Evolutionary conservation across 2,113 vertebrate genomes (phyloP), one percentile per base, ranked within the genome.

Genomic region (Oreochromis tanganicae): DNA sequence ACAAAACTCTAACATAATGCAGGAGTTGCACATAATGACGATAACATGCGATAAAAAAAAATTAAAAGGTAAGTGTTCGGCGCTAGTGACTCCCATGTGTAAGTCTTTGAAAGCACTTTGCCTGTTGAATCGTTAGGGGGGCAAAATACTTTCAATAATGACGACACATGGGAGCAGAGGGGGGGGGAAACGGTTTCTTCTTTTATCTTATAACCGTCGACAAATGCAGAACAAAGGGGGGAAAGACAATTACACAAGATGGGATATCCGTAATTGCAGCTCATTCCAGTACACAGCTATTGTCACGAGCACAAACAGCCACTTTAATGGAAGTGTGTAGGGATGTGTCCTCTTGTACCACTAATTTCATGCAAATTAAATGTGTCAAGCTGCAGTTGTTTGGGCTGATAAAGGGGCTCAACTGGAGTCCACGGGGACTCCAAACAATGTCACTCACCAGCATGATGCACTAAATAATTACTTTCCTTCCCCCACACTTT

Each of bases 341-440:
- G 85, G 83, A 92, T 89, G 84, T 91, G 83, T 88, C 85, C 87
- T 87, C 85, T 83, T 91, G 80, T 90, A 38, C 29, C 21, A 27
- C n/a, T 88, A 87, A 92, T 93, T 93, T 85, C 50, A 92, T 88
- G 87, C 81, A 88, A 93, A 94, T 93, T 84, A 86, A 85, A 91
- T 84, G 89, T 81, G 89, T 81, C 87, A 91, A 50, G 87, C 83
- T 19, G 85, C 87, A 87, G 86, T 90, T 90, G 78, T 92, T 92
- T 71, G 80, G 56, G 79, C 86, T 91, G 91, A 89, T 91, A 90
- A 91, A 84, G 85, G 87, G 66, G 66, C 85, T 59, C 78, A 75
- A 55, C n/a, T 11, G 3, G 41, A 55, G 75, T 75, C 87, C 82
- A 43, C n/a, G 82, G 87, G 83, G 68, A 75, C 41, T 71, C 63